A percentile compares a stretch with the other conserved stretches of the same genome.
Conservation (phyloP, 2,888 invertebrate species). For the Sphaerophoria rueppellii region DNA sequence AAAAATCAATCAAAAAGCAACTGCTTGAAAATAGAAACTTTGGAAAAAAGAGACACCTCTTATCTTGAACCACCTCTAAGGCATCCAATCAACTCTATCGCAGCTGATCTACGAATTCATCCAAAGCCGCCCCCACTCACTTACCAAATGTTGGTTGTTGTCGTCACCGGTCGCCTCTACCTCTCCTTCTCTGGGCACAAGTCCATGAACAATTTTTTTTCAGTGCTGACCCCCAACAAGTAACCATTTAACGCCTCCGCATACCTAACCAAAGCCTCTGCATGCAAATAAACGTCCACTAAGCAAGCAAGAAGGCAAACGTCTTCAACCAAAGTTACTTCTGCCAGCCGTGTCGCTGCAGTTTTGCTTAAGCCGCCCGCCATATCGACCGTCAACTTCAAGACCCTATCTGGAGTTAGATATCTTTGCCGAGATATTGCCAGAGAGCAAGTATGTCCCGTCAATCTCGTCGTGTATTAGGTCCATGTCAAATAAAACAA, state of each 20-base stretch:
- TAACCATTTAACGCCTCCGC: conserved; percentile 73
- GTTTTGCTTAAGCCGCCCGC: not conserved
- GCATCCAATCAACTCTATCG: conserved; percentile 70
- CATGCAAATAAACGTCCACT: conserved; percentile 66
- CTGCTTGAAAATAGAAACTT: not conserved
- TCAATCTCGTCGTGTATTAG: conserved; percentile 73
- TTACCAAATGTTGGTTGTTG: conserved; percentile 1
- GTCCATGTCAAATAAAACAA: conserved; percentile 70
- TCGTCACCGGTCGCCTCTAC: not conserved
- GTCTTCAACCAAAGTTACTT: not conserved
- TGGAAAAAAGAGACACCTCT: conserved; percentile 48
- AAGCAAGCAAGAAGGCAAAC: conserved; percentile 5
- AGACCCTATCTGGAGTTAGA: conserved; percentile 68
- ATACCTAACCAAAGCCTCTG: conserved; percentile 59
- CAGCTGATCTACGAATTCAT: conserved; percentile 55
- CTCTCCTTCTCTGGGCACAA: not conserved
- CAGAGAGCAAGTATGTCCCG: conserved; percentile 71
- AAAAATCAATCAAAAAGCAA: conserved; percentile 68
- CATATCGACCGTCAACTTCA: conserved; percentile 12
- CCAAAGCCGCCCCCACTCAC: conserved; percentile 31
- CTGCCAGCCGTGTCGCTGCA: not conserved
- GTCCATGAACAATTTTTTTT: conserved; percentile 55
- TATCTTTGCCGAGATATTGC: conserved; percentile 67
- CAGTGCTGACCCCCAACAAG: conserved; percentile 71
- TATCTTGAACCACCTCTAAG: conserved; percentile 63